Conservation (phyloP, 2,888 invertebrate genomes). For the Villa cingulata region DNA sequence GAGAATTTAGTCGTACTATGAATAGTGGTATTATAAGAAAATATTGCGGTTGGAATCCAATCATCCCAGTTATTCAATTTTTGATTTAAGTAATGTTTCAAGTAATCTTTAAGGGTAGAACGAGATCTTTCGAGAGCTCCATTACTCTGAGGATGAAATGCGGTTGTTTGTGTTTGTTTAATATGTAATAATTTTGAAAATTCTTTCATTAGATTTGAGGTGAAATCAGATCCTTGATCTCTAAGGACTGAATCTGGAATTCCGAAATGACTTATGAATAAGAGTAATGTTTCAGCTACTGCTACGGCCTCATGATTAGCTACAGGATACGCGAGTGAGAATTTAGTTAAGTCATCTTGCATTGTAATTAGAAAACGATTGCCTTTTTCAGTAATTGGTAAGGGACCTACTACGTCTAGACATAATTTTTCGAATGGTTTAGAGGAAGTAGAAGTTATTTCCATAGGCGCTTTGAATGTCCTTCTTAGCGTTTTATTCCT, state of each 20-base stretch:
- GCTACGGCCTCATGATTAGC: conserved; percentile 24
- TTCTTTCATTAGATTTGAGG: conserved; percentile 23
- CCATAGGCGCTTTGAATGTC: conserved; percentile 19
- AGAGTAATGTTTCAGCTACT: conserved; percentile 18
- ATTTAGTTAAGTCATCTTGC: conserved; percentile 28
- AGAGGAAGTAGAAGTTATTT: conserved; percentile 21
- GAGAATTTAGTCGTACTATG: conserved; percentile 24
- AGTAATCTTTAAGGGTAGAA: conserved; percentile 17
- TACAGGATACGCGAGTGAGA: conserved; percentile 20
- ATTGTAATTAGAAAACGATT: conserved; percentile 20
- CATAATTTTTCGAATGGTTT: conserved; percentile 21
- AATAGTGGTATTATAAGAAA: conserved; percentile 22
- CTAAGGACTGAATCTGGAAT: conserved; percentile 20
- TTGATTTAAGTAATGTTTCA: conserved; percentile 22
- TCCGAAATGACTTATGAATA: conserved; percentile 26
- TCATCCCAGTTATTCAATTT: conserved; percentile 23
- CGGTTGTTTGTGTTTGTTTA: conserved; percentile 19
- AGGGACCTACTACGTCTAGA: conserved; percentile 22
- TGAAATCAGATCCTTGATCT: conserved; percentile 30
- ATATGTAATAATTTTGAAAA: conserved; percentile 22
- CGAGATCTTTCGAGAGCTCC: conserved; percentile 24
- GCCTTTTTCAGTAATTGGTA: conserved; percentile 16
- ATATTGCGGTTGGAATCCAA: conserved; percentile 21
- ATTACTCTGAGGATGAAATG: conserved; percentile 25
- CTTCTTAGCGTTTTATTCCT: conserved; percentile 8